phyloP scores from a whole-genome alignment of 2,888 invertebrate genomes.

The Acheta domesticus region DNA sequence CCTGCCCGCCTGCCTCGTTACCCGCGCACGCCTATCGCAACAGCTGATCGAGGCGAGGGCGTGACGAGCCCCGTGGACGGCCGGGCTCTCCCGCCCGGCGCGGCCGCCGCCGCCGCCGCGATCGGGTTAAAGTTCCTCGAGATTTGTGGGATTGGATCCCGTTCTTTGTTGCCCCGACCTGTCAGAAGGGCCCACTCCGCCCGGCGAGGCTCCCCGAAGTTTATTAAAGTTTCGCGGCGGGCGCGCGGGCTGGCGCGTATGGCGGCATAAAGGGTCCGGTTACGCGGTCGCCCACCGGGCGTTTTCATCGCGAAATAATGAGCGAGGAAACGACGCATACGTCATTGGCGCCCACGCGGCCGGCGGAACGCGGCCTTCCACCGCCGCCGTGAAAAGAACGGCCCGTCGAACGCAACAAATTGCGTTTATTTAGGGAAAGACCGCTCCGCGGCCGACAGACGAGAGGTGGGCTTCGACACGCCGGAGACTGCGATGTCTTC shows the following conservation, averaged over 20 bases:
- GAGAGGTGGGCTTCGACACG: background rate
- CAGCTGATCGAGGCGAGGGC: background rate
- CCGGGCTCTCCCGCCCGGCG: background rate
- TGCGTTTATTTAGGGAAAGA: slow-evolving; percentile 3
- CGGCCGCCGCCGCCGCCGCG: background rate
- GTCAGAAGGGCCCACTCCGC: no score
- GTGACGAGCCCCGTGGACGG: background rate
- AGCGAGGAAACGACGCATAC: background rate
- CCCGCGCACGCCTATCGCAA: background rate
- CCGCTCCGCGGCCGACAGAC: background rate
- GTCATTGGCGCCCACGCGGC: background rate
- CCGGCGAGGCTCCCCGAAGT: background rate
- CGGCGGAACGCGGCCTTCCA: background rate
- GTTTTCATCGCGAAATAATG: slow-evolving; percentile 18
- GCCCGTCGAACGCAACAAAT: background rate
- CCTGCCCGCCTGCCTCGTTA: no score
- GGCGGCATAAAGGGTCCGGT: background rate
- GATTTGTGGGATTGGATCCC: background rate
- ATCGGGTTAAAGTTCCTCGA: background rate
- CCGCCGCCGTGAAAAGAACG: background rate
- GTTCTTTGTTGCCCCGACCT: no score
- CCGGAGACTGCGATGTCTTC: background rate
- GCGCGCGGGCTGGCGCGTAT: background rate
- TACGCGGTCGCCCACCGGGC: background rate
- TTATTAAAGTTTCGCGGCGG: background rate